phyloP scores from a whole-genome alignment of 2,888 invertebrate species.

The Mythimna pallens region DNA sequence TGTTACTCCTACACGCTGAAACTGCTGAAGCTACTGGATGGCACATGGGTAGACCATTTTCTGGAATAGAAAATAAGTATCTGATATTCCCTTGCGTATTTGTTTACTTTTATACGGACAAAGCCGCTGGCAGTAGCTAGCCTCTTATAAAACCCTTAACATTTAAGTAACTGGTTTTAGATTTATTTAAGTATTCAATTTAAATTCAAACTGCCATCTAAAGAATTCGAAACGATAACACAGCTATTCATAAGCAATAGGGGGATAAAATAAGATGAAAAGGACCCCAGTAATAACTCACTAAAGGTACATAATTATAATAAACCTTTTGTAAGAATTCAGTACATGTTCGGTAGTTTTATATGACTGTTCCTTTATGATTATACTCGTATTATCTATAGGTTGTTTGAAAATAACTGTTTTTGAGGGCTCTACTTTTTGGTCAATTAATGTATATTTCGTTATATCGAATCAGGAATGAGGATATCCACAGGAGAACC shows the following conservation, averaged over 20 bases:
- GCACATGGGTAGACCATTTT: no score
- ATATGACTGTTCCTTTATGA: neutral
- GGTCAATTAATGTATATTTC: no score
- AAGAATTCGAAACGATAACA: conserved; percentile 15
- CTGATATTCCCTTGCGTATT: no score
- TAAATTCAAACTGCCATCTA: conserved; percentile 32
- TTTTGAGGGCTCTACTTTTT: neutral
- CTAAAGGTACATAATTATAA: conserved; percentile 41
- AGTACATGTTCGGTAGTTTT: conserved; percentile 33
- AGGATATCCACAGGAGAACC: no score
- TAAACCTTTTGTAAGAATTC: conserved; percentile 54
- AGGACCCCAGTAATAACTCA: conserved; percentile 50
- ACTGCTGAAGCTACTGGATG: no score
- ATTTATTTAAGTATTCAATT: conserved; percentile 25
- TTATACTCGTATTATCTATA: neutral
- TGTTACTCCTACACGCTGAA: no score
- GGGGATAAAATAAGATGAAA: conserved; percentile 40
- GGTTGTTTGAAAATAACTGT: no score
- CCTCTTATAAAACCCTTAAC: neutral
- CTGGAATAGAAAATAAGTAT: no score
- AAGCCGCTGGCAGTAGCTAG: no score
- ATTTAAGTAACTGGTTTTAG: conserved; percentile 6
- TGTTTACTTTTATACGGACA: no score
- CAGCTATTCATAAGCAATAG: conserved; percentile 41
- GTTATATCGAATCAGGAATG: no score